These are phyloP conservation scores for Ypsolopha sequella DNA, from an alignment of 2,888 invertebrate species.

Conservation along the genomic window DNA sequence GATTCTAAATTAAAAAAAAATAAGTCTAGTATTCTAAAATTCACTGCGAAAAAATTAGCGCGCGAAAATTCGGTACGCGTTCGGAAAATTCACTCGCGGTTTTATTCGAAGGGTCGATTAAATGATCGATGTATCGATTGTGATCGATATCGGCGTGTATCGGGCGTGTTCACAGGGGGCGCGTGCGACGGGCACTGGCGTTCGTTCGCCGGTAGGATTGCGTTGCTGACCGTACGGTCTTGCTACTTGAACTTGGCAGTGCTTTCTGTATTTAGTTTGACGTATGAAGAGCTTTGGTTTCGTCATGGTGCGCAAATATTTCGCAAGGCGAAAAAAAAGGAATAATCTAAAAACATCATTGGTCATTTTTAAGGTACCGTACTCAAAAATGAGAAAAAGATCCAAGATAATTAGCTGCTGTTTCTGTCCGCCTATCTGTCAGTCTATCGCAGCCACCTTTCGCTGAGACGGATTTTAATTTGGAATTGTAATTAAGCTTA, in stretches of 20 bases:
- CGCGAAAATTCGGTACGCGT: not conserved
- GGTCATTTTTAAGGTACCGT: no score
- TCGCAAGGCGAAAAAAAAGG: no score
- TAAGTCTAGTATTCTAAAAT: not conserved
- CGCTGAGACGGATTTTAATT: no score
- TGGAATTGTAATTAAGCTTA: no score
- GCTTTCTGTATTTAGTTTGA: constrained; percentile 11
- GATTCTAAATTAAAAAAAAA: not conserved
- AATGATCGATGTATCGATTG: constrained; percentile 18
- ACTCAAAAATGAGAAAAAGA: no score
- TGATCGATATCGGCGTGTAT: constrained; percentile 21
- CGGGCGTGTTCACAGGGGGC: constrained; percentile 48
- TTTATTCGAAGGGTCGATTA: not conserved
- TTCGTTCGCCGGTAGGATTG: constrained; percentile 24
- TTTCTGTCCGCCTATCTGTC: no score
- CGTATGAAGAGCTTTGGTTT: not conserved
- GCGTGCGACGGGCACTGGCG: constrained; percentile 51
- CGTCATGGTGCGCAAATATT: not conserved
- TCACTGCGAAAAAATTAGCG: not conserved
- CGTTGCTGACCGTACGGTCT: constrained; percentile 22
- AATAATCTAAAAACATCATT: no score
- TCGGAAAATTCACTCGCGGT: not conserved
- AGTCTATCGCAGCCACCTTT: no score
- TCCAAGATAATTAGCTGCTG: no score
- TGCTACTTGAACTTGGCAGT: constrained; percentile 53